Evolutionary conservation across 1,140 invertebrate species (phyloP), one percentile per base, ranked within the genome.

Genomic region (Tetragnatha versicolor): DNA sequence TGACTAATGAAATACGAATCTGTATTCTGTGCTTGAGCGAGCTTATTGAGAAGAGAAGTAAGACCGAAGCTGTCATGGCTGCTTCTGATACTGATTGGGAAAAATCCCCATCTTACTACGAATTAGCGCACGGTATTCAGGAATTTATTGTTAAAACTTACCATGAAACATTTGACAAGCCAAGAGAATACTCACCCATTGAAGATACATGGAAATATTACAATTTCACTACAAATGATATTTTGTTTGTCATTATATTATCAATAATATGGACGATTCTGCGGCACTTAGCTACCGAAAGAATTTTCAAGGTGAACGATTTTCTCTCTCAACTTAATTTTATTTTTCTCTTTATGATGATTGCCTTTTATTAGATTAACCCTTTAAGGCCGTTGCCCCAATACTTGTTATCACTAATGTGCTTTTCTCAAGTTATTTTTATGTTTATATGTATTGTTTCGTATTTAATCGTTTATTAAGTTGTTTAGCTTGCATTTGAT

Each of bases 291-390:
- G 47, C 53, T 47, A 70, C 65, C 9, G 45, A 79, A 70, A 37
- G 42, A 31, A 70, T 79, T 63, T 79, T 79, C 66, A 79, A 79
- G 63, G 77, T 79, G 51, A 79, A 47, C 55, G n/a, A 25, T 37
- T 22, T 58, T 42, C 10, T 14, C 20, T 5, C 29, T 58, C 20
- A 22, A 37, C 33, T 17, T 14, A 27, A 42, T 42, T n/a, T 14
- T 45, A 17, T 25, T 12, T 17, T 27, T 65, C 33, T 65, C 17
- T 45, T 2, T 7, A n/a, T 17, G 39, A 25, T 9, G 14, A n/a
- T 29, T 4, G 10, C 10, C 61, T 14, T n/a, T 65, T 65, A 65
- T 42, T 65, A 29, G 37, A 27, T 25, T 35, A 51, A 53, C 2
- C 14, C 31, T 17, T 60, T 27, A 60, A 17, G 22, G 5, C 17